Base-by-base conservation (phyloP, 37 sponge, comb jelly and placozoan species). In the Halisarca cf. caerulea region DNA sequence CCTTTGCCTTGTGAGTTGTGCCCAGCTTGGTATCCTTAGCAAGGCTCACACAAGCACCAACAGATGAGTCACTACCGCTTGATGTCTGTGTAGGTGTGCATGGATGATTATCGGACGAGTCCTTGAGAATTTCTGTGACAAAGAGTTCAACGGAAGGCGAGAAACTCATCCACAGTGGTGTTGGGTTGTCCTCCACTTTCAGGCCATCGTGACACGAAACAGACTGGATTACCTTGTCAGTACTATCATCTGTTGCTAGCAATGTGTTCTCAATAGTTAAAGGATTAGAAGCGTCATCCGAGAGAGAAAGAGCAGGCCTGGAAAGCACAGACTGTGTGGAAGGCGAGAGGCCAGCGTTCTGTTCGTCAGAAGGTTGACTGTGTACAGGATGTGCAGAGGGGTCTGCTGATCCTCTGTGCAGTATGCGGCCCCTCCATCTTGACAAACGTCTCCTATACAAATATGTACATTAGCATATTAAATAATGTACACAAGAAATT, bases 101-200 rank as follows among this genome's bases (percentile, higher is more conserved):
- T 32, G 7, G 5, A n/a, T 28, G 37, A 20, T 34, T 28, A 34
- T 69, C 35, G 27, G 71, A 69, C 9, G 77, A 4, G 17, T 33
- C 21, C 77, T 74, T n/a, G 24, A 74, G 24, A 21, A 74, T 25
- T 3, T n/a, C 21, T 17, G 17, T 41, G 24, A 74, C 25, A 74
- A 74, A 74, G 77, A 41, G 42, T 37, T 74, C 77, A 15, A 74
- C 77, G 18, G 43, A 40, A 1, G 77, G 77, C 9, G 77, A 74
- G 45, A 74, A 74, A 40, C 77, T 44, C 77, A 40, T 14, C 77
- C 77, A 74, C 45, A 74, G 44, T 20, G 77, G 77, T 18, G 30
- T 28, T 2, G 69, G 69, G 69, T 68, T 30, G 11, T 68, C 69
- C 28, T 27, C 69, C 7, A 3, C 35, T 32, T 28, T 4, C 17